Conservation (phyloP, 2,113 vertebrate genomes). For the Triplophysa rosa region DNA sequence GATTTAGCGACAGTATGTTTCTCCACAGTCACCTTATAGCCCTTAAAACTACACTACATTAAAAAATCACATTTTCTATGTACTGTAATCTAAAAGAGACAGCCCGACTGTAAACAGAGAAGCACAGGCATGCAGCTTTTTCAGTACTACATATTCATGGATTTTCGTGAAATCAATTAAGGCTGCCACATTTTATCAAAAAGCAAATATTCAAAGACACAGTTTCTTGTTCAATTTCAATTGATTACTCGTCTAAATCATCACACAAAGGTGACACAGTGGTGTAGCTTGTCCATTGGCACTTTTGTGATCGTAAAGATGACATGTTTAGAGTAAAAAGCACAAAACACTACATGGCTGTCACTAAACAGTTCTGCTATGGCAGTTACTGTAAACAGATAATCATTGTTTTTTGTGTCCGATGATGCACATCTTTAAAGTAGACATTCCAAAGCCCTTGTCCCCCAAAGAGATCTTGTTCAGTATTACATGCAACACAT, state of each 20-base stretch:
- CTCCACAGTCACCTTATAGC: conserved; percentile 41
- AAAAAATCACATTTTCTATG: conserved; percentile 22
- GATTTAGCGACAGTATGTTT: conserved; percentile 3
- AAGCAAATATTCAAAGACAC: not conserved
- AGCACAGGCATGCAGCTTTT: conserved; percentile 7
- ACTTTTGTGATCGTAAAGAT: conserved; percentile 41
- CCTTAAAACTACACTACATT: conserved; percentile 47
- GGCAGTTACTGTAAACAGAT: conserved; percentile 50
- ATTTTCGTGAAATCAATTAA: not conserved
- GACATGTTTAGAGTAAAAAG: not conserved
- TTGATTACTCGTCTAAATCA: not conserved
- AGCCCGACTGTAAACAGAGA: conserved; percentile 50
- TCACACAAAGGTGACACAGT: conserved; percentile 32
- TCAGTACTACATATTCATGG: not conserved
- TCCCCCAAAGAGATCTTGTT: conserved; percentile 3
- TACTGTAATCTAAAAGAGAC: conserved; percentile 36
- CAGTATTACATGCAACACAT: not conserved
- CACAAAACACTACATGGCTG: conserved; percentile 8
- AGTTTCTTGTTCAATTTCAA: not conserved
- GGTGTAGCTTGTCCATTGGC: conserved; percentile 29
- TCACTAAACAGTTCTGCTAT: not conserved
- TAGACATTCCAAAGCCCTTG: conserved; percentile 11
- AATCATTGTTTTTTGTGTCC: not conserved
- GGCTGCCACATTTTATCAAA: not conserved
- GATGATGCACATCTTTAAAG: not conserved